Evolutionary conservation across 2,888 invertebrate species (phyloP).

Genomic region (Pediacus dermestoides): DNA sequence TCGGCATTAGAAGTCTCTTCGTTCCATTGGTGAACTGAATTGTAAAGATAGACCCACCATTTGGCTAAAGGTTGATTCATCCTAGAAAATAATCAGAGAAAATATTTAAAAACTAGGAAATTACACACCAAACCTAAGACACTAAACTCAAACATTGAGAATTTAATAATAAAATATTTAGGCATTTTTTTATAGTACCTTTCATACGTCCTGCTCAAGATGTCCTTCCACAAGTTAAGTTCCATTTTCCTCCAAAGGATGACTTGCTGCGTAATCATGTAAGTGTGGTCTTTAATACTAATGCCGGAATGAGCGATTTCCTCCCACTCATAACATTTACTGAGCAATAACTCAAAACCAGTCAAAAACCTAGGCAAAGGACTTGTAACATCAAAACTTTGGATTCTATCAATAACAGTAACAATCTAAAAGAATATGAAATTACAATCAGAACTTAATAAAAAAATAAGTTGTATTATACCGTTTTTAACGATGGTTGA

Average conservation of each 20-base stretch:
- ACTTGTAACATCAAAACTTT: constrained; percentile 71
- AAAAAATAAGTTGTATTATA: constrained; percentile 44
- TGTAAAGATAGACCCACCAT: constrained; percentile 90
- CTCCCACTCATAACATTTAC: constrained; percentile 88
- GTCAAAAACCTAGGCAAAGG: constrained; percentile 85
- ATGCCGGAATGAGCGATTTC: constrained; percentile 84
- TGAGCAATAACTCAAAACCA: constrained; percentile 84
- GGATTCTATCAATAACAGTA: constrained; percentile 62
- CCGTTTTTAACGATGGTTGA: constrained; percentile 81
- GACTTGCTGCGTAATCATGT: constrained; percentile 74
- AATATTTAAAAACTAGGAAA: constrained; percentile 6
- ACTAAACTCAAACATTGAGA: too few species aligned
- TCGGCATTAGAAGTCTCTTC: constrained; percentile 38
- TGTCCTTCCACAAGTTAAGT: constrained; percentile 82
- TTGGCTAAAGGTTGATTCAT: constrained; percentile 68
- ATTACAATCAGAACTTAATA: neutral
- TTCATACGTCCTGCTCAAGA: constrained; percentile 65
- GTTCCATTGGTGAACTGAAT: constrained; percentile 63
- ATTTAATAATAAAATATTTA: too few species aligned
- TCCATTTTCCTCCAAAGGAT: constrained; percentile 90
- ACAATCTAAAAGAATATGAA: constrained; percentile 55
- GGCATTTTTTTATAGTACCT: constrained; percentile 46
- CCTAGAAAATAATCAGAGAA: constrained; percentile 46
- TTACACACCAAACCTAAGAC: constrained; percentile 3
- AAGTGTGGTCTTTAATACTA: constrained; percentile 71